These are phyloP conservation scores for Epizoanthus scotinus DNA, from an alignment of 92 coral and sea anemone species.

Conservation along the genomic window DNA sequence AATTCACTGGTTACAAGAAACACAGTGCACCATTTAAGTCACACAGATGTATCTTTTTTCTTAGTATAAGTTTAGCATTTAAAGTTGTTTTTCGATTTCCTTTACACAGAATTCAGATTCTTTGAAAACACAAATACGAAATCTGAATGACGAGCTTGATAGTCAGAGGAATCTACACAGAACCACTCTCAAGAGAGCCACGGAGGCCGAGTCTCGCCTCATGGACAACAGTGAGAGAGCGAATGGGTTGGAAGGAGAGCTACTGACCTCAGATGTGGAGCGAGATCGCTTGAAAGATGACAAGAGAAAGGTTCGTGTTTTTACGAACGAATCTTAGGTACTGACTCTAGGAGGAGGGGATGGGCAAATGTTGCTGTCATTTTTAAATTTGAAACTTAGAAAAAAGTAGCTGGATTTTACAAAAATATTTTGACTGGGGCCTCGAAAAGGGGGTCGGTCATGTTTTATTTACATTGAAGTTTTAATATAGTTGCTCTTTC, in stretches of 20 bases:
- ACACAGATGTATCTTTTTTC: no score
- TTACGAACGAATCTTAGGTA: background rate
- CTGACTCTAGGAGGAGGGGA: background rate
- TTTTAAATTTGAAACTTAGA: no score
- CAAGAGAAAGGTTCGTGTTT: constrained; percentile 73
- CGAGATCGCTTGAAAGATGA: constrained; percentile 92
- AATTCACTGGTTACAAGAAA: no score
- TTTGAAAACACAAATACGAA: constrained; percentile 68
- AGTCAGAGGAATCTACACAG: constrained; percentile 92
- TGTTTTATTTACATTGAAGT: no score
- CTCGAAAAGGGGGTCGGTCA: no score
- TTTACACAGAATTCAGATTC: constrained; percentile 77
- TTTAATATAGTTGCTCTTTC: no score
- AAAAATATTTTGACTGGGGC: no score
- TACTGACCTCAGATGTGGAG: constrained; percentile 93
- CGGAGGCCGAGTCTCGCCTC: constrained; percentile 88
- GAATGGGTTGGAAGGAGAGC: constrained; percentile 92
- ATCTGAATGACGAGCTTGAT: constrained; percentile 89
- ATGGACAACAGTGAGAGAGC: constrained; percentile 85
- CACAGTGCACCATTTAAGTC: no score
- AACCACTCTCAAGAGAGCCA: constrained; percentile 91
- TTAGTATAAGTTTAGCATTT: background rate
- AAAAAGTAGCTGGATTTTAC: no score
- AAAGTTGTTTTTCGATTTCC: constrained; percentile 14
- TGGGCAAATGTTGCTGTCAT: no score